These are phyloP conservation scores for Drosophila mauritiana DNA, from an alignment of 1,140 invertebrate species.

Conservation along the genomic window DNA sequence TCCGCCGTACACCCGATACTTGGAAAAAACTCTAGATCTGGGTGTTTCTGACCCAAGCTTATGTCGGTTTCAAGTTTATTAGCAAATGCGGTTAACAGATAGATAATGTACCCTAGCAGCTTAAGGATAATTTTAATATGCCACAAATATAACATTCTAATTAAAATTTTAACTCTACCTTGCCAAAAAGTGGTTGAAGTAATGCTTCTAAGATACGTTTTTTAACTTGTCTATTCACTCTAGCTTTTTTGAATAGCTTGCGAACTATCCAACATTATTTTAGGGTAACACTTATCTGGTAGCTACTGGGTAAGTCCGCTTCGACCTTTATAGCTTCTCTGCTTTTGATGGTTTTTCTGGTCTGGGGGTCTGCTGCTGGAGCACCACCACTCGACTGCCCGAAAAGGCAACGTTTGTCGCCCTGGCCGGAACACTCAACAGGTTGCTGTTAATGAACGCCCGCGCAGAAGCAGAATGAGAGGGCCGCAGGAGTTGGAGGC, in stretches of 20 bases:
- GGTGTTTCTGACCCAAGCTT: not conserved
- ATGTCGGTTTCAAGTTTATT: too few species aligned
- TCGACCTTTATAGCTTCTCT: not conserved
- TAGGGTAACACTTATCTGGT: not conserved
- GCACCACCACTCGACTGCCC: slow-evolving; percentile 31
- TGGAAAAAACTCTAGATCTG: not conserved
- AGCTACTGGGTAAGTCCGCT: not conserved
- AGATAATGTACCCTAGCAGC: too few species aligned
- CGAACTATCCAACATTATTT: not conserved
- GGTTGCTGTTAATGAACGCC: slow-evolving; percentile 82
- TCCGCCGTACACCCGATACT: slow-evolving; percentile 16
- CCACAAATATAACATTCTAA: too few species aligned
- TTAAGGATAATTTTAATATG: too few species aligned
- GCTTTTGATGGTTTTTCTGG: slow-evolving; percentile 4
- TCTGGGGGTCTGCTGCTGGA: not conserved
- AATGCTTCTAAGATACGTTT: too few species aligned
- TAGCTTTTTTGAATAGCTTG: too few species aligned
- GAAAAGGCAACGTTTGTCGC: slow-evolving; percentile 80
- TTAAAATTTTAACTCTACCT: too few species aligned
- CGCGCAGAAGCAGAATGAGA: slow-evolving; percentile 50
- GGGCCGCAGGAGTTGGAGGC: slow-evolving; percentile 5
- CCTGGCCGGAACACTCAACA: slow-evolving; percentile 70
- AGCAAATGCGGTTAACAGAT: too few species aligned
- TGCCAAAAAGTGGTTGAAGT: too few species aligned
- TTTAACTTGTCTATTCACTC: too few species aligned